Conservation (phyloP, 1,140 invertebrate genomes). For the Nomia melanderi region DNA sequence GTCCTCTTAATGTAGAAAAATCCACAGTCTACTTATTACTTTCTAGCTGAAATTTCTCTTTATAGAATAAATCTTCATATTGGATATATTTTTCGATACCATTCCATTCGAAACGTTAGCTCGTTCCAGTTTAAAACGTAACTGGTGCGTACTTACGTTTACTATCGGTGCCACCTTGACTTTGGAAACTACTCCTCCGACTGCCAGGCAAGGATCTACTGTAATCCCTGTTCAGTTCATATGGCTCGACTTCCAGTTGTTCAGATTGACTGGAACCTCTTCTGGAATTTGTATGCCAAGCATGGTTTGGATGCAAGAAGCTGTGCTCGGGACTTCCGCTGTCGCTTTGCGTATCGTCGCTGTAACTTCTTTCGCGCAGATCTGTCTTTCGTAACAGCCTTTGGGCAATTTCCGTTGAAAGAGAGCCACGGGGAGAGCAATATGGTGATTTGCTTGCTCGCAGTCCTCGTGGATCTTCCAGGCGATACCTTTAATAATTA, state of each 20-base stretch:
- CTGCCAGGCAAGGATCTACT: slow-evolving; percentile 91
- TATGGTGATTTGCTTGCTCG: slow-evolving; percentile 86
- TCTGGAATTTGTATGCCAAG: slow-evolving; percentile 87
- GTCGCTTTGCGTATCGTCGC: slow-evolving; percentile 79
- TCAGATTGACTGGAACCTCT: slow-evolving; percentile 92
- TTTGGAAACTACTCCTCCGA: slow-evolving; percentile 90
- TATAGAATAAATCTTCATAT: no score
- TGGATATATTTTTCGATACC: no score
- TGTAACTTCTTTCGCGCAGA: slow-evolving; percentile 77
- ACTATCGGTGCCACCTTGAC: slow-evolving; percentile 76
- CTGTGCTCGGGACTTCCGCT: slow-evolving; percentile 81
- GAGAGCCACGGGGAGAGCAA: slow-evolving; percentile 89
- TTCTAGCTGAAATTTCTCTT: no score
- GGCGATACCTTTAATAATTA: slow-evolving; percentile 83
- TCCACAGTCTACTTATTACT: no score
- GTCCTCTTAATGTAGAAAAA: no score
- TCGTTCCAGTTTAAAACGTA: no score
- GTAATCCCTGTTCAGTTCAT: slow-evolving; percentile 91
- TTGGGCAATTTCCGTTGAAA: slow-evolving; percentile 83
- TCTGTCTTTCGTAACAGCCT: slow-evolving; percentile 83
- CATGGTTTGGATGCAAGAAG: slow-evolving; percentile 91
- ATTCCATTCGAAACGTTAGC: no score
- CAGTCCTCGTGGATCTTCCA: slow-evolving; percentile 89
- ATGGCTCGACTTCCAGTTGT: slow-evolving; percentile 91
- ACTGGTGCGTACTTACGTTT: slow-evolving; percentile 76